Evolutionary conservation across 2,888 invertebrate species (phyloP).

Genomic region (Phragmatobia fuliginosa): DNA sequence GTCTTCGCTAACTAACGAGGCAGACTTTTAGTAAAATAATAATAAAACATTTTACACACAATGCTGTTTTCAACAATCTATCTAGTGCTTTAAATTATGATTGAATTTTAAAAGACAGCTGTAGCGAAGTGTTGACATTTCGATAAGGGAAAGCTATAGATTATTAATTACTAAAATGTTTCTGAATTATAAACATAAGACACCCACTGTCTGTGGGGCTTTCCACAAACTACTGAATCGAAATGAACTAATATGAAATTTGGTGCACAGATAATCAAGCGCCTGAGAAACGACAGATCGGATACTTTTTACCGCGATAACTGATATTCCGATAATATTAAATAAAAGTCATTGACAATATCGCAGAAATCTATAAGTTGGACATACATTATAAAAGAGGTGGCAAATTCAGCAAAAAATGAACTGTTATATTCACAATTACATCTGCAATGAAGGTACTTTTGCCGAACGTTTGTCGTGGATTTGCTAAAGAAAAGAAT

Average conservation of each 20-base stretch:
- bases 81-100: background rate
- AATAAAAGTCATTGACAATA: background rate
- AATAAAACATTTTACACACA: background rate
- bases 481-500: conserved; percentile 61
- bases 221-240: too few species aligned
- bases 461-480: conserved; percentile 58
- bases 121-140: background rate
- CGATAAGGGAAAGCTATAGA: background rate
- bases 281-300: background rate
- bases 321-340: too few species aligned
- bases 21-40: background rate
- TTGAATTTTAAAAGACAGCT: background rate
- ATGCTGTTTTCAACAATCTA: background rate
- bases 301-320: too few species aligned
- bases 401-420: conserved; percentile 20
- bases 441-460: conserved; percentile 46
- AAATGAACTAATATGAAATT: too few species aligned
- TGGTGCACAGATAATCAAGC: too few species aligned
- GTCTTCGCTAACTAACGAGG: too few species aligned
- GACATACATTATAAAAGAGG: background rate
- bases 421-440: conserved; percentile 50
- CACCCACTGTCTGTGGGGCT: too few species aligned
- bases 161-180: background rate
- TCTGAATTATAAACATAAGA: background rate
- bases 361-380: background rate